Conservation (phyloP, 2,888 invertebrate species). For the Hyppa rectilinea region DNA sequence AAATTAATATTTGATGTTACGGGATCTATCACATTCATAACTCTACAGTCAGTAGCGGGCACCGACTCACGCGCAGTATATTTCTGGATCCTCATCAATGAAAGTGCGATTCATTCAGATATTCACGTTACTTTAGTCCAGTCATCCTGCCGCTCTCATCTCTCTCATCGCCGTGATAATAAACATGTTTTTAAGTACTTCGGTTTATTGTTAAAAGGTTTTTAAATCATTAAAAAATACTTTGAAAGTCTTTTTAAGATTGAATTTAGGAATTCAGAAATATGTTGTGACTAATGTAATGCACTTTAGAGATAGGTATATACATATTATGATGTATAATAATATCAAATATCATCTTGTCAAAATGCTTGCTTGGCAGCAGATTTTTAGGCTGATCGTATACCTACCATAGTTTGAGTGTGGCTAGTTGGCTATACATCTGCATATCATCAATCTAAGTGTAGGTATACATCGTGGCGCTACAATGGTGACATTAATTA, state of each 20-base stretch:
- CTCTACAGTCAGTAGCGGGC: constrained; percentile 71
- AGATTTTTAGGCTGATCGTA: background rate
- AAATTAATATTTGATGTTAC: background rate
- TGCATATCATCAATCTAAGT: no score
- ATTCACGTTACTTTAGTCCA: constrained; percentile 69
- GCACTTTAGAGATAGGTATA: constrained; percentile 1
- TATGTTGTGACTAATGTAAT: constrained; percentile 7
- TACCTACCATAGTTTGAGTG: background rate
- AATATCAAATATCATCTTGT: no score
- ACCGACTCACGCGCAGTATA: constrained; percentile 77
- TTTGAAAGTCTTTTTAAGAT: background rate
- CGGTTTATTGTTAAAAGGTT: constrained; percentile 11
- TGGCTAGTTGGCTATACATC: no score
- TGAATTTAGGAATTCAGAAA: background rate
- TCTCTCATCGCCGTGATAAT: constrained; percentile 33
- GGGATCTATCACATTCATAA: constrained; percentile 58
- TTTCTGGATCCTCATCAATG: constrained; percentile 86
- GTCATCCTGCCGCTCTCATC: constrained; percentile 62
- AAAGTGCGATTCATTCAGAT: constrained; percentile 84
- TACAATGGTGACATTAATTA: no score
- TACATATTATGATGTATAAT: no score
- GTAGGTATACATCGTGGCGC: no score
- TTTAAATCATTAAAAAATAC: constrained; percentile 24
- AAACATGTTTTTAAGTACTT: constrained; percentile 40
- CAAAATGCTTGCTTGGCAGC: background rate